Base-by-base conservation (phyloP, 2,888 invertebrate genomes). In the Andricus quercusramuli region DNA sequence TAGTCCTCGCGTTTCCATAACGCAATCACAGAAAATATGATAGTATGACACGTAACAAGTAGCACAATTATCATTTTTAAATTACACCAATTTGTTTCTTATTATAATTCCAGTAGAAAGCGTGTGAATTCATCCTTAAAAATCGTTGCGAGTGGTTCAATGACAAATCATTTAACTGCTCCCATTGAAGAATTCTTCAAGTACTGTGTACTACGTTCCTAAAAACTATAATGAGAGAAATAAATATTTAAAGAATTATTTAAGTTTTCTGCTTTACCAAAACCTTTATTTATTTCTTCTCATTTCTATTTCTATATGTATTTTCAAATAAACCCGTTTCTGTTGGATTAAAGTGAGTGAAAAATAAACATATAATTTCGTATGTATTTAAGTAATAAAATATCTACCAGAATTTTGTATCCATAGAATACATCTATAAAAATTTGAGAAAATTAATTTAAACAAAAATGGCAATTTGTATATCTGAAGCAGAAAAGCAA, bases 121-220 rank as follows among this genome's bases (percentile, higher is more conserved):
- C 56, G n/a, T 74, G 74, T 74, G 74, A 74, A 74, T 74, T 56
- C 32, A 74, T 74, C 56, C 74, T 37, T 74, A 37, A 32, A 74
- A 74, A 51, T 56, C 56, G 20, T 56, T 74, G 74, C 56, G 6
- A 29, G 51, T 51, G 56, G 32, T 74, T 56, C 74, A 74, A 56
- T 74, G 74, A 74, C 74, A 74, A 74, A 74, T 74, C 51, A 74
- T 32, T 74, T 56, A 74, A 74, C 74, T 74, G 74, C 32, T 74
- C n/a, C 74, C 32, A 32, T 56, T 74, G n/a, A 56, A 56, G 29
- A 74, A 15, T 32, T 56, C n/a, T 32, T 32, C n/a, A 74, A 47
- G 62, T 22, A 62, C 25, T 37, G 32, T n/a, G n/a, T 25, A 29
- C 56, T 56, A 29, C 11, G 56, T 56, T 29, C 22, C 8, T 56